phyloP scores from a whole-genome alignment of 2,113 vertebrate species.

The Odocoileus virginianus region DNA sequence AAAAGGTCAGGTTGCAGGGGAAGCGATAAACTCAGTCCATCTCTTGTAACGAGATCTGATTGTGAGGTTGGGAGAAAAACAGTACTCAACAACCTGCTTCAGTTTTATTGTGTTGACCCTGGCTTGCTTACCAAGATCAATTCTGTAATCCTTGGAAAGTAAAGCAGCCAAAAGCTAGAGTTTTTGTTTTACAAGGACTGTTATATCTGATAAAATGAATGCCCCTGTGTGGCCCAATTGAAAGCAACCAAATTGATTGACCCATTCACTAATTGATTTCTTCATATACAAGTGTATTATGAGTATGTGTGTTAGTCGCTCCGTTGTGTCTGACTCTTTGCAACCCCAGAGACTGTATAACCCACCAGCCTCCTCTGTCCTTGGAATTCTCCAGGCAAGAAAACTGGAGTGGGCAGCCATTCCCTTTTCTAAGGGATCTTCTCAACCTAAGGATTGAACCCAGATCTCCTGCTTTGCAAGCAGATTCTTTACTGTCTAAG shows the following conservation, averaged over 20 bases:
- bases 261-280: neutral
- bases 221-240: accelerated
- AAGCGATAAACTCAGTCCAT: constrained; percentile 35
- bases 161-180: neutral
- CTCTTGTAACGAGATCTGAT: neutral
- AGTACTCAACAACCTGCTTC: neutral
- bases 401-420: neutral
- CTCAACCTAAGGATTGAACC: neutral
- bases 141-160: constrained; percentile 49
- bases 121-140: neutral
- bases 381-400: neutral
- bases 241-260: constrained; percentile 5
- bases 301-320: neutral
- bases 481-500: neutral
- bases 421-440: neutral
- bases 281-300: neutral
- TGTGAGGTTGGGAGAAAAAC: neutral
- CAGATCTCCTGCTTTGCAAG: neutral
- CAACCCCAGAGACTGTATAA: neutral
- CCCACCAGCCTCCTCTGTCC: neutral
- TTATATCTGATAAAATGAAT: neutral
- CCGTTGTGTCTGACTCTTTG: accelerated
- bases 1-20: neutral
- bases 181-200: constrained; percentile 1
- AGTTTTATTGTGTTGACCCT: constrained; percentile 10